A percentile compares a stretch with the other conserved stretches of the same genome.
Conservation (phyloP, 1,140 invertebrate species). For the Plutomurus gul region DNA sequence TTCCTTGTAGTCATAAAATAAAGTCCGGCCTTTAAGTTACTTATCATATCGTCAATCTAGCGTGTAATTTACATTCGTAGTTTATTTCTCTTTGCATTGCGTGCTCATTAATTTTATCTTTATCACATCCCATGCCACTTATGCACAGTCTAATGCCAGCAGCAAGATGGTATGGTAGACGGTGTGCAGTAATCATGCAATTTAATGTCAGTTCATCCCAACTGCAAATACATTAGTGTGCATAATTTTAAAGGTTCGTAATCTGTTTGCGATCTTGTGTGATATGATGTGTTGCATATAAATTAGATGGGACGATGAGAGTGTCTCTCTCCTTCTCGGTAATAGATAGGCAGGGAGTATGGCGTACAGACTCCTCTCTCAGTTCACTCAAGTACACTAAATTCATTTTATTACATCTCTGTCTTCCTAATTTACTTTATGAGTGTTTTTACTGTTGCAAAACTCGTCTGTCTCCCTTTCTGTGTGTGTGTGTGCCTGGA, state of each 20-base stretch:
- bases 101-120: neutral
- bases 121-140: no score
- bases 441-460: constrained; percentile 17
- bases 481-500: neutral
- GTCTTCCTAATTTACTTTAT: constrained; percentile 19
- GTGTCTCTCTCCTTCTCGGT: neutral
- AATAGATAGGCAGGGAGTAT: neutral
- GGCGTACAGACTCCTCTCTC: neutral
- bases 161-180: no score
- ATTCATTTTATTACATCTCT: constrained; percentile 12
- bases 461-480: constrained; percentile 9
- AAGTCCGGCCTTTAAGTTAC: no score
- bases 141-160: no score
- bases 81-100: neutral
- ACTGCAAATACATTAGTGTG: neutral
- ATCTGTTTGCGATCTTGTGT: constrained; percentile 26
- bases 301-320: neutral
- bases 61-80: neutral
- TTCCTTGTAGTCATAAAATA: no score
- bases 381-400: neutral
- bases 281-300: constrained; percentile 29
- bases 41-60: neutral
- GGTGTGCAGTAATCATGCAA: no score
- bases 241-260: neutral
- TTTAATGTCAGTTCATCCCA: no score